These are phyloP conservation scores for Enteromius trimaculatus DNA, from an alignment of 2,797 vertebrate genomes.

Conservation along the genomic window DNA sequence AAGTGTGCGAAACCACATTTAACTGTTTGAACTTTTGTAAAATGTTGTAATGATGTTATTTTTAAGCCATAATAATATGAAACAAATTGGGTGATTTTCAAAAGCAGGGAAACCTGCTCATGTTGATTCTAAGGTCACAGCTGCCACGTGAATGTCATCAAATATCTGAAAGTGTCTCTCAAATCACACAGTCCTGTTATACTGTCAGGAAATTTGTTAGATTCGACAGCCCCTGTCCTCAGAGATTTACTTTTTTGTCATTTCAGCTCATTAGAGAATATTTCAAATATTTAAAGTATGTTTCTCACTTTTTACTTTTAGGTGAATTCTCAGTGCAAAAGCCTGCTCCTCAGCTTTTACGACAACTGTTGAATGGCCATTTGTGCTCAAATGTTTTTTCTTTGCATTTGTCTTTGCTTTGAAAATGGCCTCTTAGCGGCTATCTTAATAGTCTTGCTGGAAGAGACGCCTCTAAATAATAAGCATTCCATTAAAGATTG, in stretches of 20 bases:
- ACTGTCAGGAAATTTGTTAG: not conserved
- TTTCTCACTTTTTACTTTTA: not conserved
- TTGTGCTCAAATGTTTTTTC: constrained; percentile 13
- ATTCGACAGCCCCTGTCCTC: not conserved
- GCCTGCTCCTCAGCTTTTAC: not conserved
- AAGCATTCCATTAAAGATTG: constrained; percentile 29
- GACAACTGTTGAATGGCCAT: constrained; percentile 19
- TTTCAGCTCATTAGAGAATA: constrained; percentile 9
- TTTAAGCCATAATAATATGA: constrained; percentile 6
- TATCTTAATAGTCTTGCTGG: not conserved
- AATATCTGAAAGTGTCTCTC: constrained; percentile 6
- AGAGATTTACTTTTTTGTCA: constrained; percentile 1
- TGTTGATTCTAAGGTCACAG: constrained; percentile 24
- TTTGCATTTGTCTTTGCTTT: constrained; percentile 23
- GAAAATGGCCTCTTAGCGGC: not conserved
- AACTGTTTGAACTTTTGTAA: constrained; percentile 20
- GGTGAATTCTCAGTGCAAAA: not conserved
- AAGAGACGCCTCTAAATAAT: constrained; percentile 33
- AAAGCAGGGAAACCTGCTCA: not conserved
- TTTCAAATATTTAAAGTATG: not conserved
- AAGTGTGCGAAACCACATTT: not conserved
- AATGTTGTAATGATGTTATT: not conserved
- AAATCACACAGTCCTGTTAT: not conserved
- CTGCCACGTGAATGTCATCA: constrained; percentile 1
- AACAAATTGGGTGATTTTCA: constrained; percentile 33